Percentiles rank a stretch among this genome's conserved stretches.
These are phyloP conservation scores for Heliconius erato DNA, from an alignment of 2,888 invertebrate species.

Conservation along the genomic window DNA sequence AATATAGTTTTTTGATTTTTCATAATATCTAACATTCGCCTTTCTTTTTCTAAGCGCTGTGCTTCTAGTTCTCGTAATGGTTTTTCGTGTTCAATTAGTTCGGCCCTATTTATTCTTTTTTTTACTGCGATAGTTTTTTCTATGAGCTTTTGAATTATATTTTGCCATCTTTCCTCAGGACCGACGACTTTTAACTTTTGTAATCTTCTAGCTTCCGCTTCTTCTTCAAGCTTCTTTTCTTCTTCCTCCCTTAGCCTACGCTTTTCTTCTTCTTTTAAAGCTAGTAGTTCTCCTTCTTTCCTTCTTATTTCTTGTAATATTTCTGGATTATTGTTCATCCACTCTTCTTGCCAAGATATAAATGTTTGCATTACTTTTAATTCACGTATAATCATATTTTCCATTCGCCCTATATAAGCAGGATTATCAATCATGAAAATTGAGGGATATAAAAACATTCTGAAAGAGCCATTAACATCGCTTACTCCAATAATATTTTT, in stretches of 20 bases:
- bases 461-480: slow-evolving; percentile 89
- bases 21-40: slow-evolving; percentile 85
- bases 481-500: slow-evolving; percentile 88
- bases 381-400: slow-evolving; percentile 83
- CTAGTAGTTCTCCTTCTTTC: slow-evolving; percentile 75
- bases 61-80: slow-evolving; percentile 86
- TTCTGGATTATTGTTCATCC: slow-evolving; percentile 79
- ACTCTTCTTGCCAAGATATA: slow-evolving; percentile 87
- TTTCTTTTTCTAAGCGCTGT: slow-evolving; percentile 85
- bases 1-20: slow-evolving; percentile 87
- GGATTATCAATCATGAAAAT: slow-evolving; percentile 80
- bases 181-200: slow-evolving; percentile 74
- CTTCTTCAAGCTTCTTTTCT: slow-evolving; percentile 80
- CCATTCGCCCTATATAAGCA: slow-evolving; percentile 73
- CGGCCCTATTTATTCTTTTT: slow-evolving; percentile 87
- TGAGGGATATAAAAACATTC: slow-evolving; percentile 87
- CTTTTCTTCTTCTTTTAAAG: slow-evolving; percentile 78
- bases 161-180: slow-evolving; percentile 86
- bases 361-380: slow-evolving; percentile 82
- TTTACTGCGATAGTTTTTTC: slow-evolving; percentile 87
- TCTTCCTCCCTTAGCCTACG: slow-evolving; percentile 71
- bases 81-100: slow-evolving; percentile 86
- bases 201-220: slow-evolving; percentile 79
- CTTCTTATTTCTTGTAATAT: slow-evolving; percentile 73
- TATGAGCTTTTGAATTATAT: slow-evolving; percentile 88